Evolutionary conservation across 2,888 invertebrate species (phyloP).

Genomic region (Boloria euphrosyne): DNA sequence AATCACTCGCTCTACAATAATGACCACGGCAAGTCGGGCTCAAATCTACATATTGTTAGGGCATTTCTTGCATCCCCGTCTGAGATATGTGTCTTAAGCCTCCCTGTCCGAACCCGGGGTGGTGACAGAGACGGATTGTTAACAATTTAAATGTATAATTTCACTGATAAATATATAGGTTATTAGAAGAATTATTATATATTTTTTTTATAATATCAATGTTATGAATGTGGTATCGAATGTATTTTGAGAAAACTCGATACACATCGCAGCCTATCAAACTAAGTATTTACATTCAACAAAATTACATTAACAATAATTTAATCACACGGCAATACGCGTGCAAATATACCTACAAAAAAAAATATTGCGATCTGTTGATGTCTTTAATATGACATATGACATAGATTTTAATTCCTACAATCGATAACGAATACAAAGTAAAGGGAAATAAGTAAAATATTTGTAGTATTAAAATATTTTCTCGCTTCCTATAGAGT

Average conservation of each 20-base stretch:
- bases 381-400: no score
- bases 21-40: constrained; percentile 62
- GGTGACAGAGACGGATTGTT: constrained; percentile 60
- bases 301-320: neutral
- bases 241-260: no score
- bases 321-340: neutral
- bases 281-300: no score
- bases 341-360: neutral
- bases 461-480: neutral
- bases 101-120: constrained; percentile 74
- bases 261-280: no score
- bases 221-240: neutral
- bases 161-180: no score
- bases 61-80: constrained; percentile 81
- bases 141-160: neutral
- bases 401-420: no score
- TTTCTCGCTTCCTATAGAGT: constrained; percentile 45
- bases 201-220: no score
- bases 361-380: no score
- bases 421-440: neutral
- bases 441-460: no score
- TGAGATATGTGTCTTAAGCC: constrained; percentile 80
- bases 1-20: constrained; percentile 52
- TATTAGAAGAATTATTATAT: no score
- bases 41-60: constrained; percentile 82